Evolutionary conservation across 2,888 invertebrate genomes (phyloP), one percentile per base, ranked within the genome.

Genomic region (Aethes cnicana): DNA sequence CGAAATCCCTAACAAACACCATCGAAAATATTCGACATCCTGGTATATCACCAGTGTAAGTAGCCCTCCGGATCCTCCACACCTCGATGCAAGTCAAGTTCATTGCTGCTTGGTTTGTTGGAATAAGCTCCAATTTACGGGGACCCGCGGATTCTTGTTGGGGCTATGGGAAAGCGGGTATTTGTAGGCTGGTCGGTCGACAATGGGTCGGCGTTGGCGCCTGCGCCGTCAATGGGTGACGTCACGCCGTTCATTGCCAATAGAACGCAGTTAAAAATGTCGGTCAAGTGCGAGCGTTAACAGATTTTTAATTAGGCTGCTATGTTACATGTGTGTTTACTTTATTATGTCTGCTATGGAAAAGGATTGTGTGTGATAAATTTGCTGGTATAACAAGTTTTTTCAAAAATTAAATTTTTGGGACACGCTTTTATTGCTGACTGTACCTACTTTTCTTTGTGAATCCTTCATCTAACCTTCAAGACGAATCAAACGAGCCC

Each of bases 211-310:
- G 16, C 46, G 46, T 46, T 52, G 52, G 39, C 52, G 37, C 42
- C 41, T 33, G 35, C 32, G 48, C 37, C 42, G 37, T 52, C 44
- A 52, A 52, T 52, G 52, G 39, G 25, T 52, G 46, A 39, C 52
- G 52, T 52, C 52, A 52, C 32, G 32, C 20, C 37, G 39, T 17
- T 39, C 52, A 52, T 52, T 52, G 52, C 52, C 52, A 52, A 52
- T 46, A 37, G 23, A 44, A 20, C 36, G 30, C 50, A 43, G 50
- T 50, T 50, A 50, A 50, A 50, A 50, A 50, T 44, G 23, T 43
- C 50, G 52, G 52, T 39, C 52, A 52, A 52, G 52, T 46, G 52
- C 33, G 25, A 46, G 26, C 32, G 46, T 16, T 52, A 52, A 52
- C 46, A 21, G 52, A 37, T 39, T 39, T 30, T 52, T 52, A 52